Evolutionary conservation across 2,113 vertebrate species (phyloP).

Genomic region (Salvelinus alpinus): DNA sequence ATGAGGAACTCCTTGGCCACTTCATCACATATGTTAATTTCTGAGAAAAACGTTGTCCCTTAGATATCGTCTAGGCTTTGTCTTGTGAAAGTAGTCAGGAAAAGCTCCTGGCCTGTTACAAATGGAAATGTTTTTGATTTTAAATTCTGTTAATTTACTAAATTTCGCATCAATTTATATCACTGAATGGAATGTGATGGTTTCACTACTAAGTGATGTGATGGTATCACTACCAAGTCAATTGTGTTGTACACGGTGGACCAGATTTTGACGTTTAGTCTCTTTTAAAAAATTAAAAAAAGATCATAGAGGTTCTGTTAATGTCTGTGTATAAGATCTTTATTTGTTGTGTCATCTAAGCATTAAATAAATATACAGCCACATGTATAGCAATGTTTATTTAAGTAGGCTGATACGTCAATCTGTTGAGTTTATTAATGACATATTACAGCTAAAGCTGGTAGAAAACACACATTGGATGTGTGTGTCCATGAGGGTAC

Average conservation of each 20-base stretch:
- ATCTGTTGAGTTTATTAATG: too few species aligned
- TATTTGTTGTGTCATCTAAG: not conserved
- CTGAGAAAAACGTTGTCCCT: too few species aligned
- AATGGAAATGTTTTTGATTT: not conserved
- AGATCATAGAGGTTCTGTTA: too few species aligned
- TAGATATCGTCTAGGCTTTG: too few species aligned
- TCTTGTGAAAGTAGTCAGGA: too few species aligned
- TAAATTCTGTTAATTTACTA: not conserved
- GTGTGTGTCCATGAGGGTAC: not conserved
- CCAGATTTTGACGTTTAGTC: not conserved
- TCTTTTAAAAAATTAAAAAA: too few species aligned
- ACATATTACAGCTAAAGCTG: slow-evolving; percentile 17
- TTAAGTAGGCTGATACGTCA: not conserved
- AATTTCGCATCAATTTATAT: not conserved
- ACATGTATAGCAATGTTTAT: not conserved
- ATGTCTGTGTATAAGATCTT: too few species aligned
- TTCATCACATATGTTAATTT: not conserved
- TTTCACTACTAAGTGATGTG: not conserved
- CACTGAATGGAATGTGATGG: not conserved
- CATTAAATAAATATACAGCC: not conserved
- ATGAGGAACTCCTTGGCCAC: not conserved
- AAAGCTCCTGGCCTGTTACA: too few species aligned
- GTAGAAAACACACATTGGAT: not conserved
- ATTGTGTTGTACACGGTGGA: not conserved
- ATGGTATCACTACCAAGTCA: not conserved